These are phyloP conservation scores for Serrognathus titanus DNA, from an alignment of 2,888 invertebrate genomes.

Conservation along the genomic window DNA sequence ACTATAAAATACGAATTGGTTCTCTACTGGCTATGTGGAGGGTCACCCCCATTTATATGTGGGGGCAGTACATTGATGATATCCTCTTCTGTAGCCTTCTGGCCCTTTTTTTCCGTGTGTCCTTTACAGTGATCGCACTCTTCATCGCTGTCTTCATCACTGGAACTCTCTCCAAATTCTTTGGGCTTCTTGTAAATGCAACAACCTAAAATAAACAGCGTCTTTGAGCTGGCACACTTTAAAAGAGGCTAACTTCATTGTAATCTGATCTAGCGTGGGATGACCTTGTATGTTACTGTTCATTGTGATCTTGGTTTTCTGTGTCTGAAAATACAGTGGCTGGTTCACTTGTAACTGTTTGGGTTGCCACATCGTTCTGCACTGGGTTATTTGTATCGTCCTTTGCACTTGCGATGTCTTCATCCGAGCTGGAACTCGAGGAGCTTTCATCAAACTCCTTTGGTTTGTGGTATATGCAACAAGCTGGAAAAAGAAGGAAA, in stretches of 20 bases:
- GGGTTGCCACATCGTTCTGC: too few relatives aligned
- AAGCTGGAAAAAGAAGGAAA: conserved; percentile 65
- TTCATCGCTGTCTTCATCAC: conserved; percentile 74
- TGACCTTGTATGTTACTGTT: too few relatives aligned
- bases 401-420: conserved; percentile 84
- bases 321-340: too few relatives aligned
- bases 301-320: too few relatives aligned
- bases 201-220: conserved; percentile 63
- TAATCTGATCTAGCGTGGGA: too few relatives aligned
- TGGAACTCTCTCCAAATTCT: conserved; percentile 85
- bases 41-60: too few relatives aligned
- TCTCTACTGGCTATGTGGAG: too few relatives aligned
- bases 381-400: conserved; percentile 59
- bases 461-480: conserved; percentile 93
- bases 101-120: conserved; percentile 63
- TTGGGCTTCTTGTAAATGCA: conserved; percentile 92
- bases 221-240: background rate
- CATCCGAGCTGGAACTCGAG: conserved; percentile 70
- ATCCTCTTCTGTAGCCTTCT: too few relatives aligned
- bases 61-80: too few relatives aligned
- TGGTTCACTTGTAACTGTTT: too few relatives aligned
- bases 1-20: too few relatives aligned
- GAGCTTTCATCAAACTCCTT: conserved; percentile 84
- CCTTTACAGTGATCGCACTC: conserved; percentile 88
- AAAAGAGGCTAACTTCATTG: background rate